phyloP scores from a whole-genome alignment of 2,888 invertebrate genomes.

The Mythimna lalbum region DNA sequence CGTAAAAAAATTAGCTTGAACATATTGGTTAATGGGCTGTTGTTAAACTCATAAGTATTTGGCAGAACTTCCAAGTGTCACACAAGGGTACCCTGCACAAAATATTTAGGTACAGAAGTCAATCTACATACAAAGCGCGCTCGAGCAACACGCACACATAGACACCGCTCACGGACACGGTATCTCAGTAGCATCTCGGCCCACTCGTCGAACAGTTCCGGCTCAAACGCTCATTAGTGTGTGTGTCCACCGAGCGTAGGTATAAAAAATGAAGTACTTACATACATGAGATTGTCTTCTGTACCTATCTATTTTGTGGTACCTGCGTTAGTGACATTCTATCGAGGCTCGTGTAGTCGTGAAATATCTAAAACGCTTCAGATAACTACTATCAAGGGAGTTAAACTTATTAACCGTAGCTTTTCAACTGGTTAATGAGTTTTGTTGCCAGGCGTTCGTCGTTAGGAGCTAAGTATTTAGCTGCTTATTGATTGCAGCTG shows the following conservation, averaged over 20 bases:
- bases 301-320: too few species aligned
- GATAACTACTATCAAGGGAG: constrained; percentile 8
- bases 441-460: constrained; percentile 2
- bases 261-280: too few species aligned
- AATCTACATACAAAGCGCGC: too few species aligned
- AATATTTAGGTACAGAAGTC: too few species aligned
- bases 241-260: too few species aligned
- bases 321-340: background rate
- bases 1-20: background rate
- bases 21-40: constrained; percentile 9
- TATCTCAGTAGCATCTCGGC: too few species aligned
- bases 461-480: background rate
- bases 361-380: constrained; percentile 6
- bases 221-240: too few species aligned
- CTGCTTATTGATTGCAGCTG: background rate
- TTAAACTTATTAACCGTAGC: constrained; percentile 14
- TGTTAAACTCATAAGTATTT: background rate
- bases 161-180: too few species aligned
- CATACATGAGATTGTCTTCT: too few species aligned
- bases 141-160: too few species aligned
- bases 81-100: too few species aligned
- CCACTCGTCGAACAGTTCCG: too few species aligned
- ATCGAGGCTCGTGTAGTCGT: background rate
- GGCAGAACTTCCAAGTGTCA: constrained; percentile 10
- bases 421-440: constrained; percentile 26